Percentiles rank a stretch among this genome's conserved stretches.
These are phyloP conservation scores for Scyliorhinus canicula DNA, from an alignment of 2,797 vertebrate genomes.

Conservation along the genomic window DNA sequence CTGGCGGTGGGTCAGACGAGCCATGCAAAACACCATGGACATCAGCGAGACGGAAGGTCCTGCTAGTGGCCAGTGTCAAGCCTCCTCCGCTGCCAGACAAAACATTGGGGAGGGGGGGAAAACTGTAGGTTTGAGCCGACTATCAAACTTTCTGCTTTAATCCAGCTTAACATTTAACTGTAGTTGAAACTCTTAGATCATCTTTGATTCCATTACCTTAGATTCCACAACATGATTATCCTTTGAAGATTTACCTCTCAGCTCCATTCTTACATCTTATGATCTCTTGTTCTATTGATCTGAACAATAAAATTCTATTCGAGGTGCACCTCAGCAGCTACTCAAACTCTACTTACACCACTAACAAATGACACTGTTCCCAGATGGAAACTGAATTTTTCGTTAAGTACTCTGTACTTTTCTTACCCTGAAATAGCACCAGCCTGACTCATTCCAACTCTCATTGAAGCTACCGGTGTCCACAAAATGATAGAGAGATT, in stretches of 20 bases:
- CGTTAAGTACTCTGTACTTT: not conserved
- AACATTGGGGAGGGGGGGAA: no score
- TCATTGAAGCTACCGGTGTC: not conserved
- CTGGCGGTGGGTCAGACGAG: no score
- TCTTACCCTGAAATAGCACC: conserved; percentile 8
- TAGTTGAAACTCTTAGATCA: no score
- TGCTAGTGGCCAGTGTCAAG: no score
- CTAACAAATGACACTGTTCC: not conserved
- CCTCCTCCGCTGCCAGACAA: no score
- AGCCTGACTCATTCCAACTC: not conserved
- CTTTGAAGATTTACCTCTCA: not conserved
- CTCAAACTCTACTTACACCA: not conserved
- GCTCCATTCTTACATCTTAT: not conserved
- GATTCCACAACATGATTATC: not conserved
- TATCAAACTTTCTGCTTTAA: no score
- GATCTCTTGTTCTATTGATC: not conserved
- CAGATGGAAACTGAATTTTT: not conserved
- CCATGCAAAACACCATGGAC: no score
- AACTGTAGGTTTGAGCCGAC: no score
- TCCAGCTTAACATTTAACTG: no score
- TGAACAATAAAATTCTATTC: not conserved
- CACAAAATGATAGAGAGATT: not conserved
- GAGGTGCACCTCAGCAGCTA: not conserved
- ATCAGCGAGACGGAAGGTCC: no score
- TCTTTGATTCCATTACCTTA: not conserved